Base-by-base conservation (phyloP, 1,140 invertebrate species). In the Pseudomyrmex flavicornis region DNA sequence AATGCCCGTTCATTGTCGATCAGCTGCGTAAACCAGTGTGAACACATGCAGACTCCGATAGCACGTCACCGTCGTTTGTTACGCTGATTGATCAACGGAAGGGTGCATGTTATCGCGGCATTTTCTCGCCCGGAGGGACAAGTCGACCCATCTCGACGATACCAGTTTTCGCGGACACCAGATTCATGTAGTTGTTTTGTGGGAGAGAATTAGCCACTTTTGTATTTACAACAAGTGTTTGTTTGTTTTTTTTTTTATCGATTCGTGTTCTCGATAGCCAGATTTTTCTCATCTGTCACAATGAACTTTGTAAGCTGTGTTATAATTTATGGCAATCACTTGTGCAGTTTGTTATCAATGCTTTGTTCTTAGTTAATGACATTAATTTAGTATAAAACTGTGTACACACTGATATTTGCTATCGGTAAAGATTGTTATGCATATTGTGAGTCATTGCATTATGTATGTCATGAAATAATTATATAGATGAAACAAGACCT, bases 61-160 rank as follows among this genome's bases (percentile, higher is more conserved):
- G n/a, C 35, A 61, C 22, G 74, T 79, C 46, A 58, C 35, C 54
- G 44, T 70, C 46, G 58, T 50, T 77, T 58, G n/a, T 76, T 15
- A 26, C 12, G 10, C 63, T 50, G 35, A 52, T 66, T 65, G 26
- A 54, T 52, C 1, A 13, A 48, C 2, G 13, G 26, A 35, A 66
- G 4, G 7, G 44, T 22, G 72, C 12, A 17, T 17, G 59, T 85
- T 62, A 58, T 75, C n/a, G n/a, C 44, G 22, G 9, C 35, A 1
- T 58, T 46, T 20, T 12, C 58, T 72, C 10, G 22, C 48, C 7
- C 13, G 7, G 9, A 3, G 9, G 44, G 15, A n/a, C 17, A 13
- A 48, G 17, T 22, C 20, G 1, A 20, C 15, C 65, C 0, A 69
- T 35, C 8, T 15, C 62, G 26, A 65, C 22, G 1, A 9, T 15